Percentiles rank a stretch among this genome's conserved stretches.
Conservation (phyloP, 2,888 invertebrate genomes). For the Mesoligia furuncula region DNA sequence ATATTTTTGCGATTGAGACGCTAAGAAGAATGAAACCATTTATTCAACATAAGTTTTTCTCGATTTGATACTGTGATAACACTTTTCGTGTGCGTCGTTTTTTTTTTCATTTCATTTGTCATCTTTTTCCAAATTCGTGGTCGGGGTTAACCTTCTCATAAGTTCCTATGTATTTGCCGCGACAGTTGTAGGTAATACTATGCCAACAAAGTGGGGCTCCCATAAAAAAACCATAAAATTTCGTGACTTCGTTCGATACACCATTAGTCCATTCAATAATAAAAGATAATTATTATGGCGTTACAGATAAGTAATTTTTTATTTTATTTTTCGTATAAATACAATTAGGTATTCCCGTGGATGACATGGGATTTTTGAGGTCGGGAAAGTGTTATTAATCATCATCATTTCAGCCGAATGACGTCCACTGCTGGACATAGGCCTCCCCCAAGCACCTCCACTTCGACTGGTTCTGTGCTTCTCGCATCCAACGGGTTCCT, state of each 20-base stretch:
- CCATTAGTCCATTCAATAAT: constrained; percentile 73
- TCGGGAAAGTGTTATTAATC: background rate
- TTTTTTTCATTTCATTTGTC: background rate
- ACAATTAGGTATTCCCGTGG: background rate
- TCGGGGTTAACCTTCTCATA: constrained; percentile 21
- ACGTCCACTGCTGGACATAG: too few species aligned
- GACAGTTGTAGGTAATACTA: constrained; percentile 20
- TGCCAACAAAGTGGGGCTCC: constrained; percentile 48
- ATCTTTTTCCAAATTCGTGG: background rate
- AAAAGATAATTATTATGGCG: constrained; percentile 67
- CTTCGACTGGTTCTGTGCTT: too few species aligned
- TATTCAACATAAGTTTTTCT: too few species aligned
- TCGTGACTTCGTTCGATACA: constrained; percentile 70
- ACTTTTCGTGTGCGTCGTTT: too few species aligned
- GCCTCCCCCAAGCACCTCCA: too few species aligned
- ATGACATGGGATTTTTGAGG: background rate
- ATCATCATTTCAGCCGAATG: too few species aligned
- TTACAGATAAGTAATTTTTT: background rate
- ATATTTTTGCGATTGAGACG: too few species aligned
- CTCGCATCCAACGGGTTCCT: too few species aligned
- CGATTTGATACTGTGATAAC: background rate
- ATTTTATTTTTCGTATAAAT: background rate
- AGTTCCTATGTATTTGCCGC: background rate
- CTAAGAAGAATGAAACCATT: too few species aligned
- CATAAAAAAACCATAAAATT: constrained; percentile 60